Evolutionary conservation across 2,797 vertebrate genomes (phyloP).

Genomic region (Xiphorhynchus erythropygius): DNA sequence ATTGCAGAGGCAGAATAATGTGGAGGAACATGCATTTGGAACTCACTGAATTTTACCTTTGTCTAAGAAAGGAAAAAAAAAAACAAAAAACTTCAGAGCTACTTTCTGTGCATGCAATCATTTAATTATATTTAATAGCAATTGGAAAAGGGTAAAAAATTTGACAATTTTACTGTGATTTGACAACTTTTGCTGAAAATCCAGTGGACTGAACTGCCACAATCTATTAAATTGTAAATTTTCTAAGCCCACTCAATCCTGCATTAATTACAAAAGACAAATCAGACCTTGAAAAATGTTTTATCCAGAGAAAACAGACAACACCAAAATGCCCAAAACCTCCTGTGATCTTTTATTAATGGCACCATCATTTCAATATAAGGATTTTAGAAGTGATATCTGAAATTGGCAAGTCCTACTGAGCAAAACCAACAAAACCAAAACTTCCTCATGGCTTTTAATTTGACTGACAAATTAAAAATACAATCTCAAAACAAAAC

Average conservation of each 20-base stretch:
- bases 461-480: neutral
- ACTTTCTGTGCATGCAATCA: neutral
- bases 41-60: neutral
- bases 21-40: neutral
- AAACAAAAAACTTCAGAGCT: neutral
- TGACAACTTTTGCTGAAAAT: neutral
- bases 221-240: neutral
- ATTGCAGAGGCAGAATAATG: neutral
- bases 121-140: neutral
- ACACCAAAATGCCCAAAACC: neutral
- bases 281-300: neutral
- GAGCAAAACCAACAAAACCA: neutral
- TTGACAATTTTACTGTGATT: neutral
- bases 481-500: neutral
- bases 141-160: neutral
- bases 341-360: neutral
- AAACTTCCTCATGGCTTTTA: neutral
- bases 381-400: neutral
- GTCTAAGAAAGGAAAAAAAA: neutral
- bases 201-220: neutral
- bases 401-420: neutral
- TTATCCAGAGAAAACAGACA: neutral
- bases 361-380: neutral
- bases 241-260: neutral
- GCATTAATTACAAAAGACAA: slow-evolving; percentile 9